Conservation (phyloP, 2,888 invertebrate species). For the Drosophila buzzatii region DNA sequence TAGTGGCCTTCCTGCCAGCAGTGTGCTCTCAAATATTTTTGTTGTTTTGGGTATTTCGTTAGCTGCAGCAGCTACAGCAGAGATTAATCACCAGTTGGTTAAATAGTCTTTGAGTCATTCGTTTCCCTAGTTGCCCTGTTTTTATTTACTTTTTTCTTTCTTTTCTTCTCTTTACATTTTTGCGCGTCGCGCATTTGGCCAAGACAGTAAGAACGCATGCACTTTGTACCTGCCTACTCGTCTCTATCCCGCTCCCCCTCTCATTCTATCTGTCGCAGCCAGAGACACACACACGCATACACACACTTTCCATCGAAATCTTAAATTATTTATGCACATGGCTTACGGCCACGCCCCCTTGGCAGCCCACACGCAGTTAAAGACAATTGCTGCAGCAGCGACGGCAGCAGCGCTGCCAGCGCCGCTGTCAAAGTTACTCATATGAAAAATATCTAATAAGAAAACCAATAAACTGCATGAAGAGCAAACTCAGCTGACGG, state of each 20-base stretch:
- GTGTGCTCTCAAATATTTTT: not conserved
- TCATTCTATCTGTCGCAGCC: not conserved
- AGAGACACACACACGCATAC: conserved; percentile 3
- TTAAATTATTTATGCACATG: conserved; percentile 59
- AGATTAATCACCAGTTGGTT: conserved; percentile 70
- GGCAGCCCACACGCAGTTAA: conserved; percentile 36
- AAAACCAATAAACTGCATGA: conserved; percentile 67
- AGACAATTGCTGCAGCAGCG: conserved; percentile 41
- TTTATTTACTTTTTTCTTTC: not conserved
- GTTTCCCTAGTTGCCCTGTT: conserved; percentile 34
- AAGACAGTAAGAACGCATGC: conserved; percentile 30
- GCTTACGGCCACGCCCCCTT: conserved; percentile 50
- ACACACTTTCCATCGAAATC: conserved; percentile 23
- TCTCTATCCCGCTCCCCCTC: not conserved
- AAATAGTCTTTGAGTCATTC: conserved; percentile 57
- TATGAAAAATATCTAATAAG: conserved; percentile 69
- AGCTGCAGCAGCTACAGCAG: conserved; percentile 25
- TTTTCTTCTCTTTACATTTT: not conserved
- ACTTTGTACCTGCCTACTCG: conserved; percentile 39
- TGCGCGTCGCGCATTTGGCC: conserved; percentile 39
- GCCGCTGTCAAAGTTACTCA: conserved; percentile 51
- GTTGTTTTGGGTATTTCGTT: conserved; percentile 5
- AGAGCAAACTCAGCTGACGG: conserved; percentile 33
- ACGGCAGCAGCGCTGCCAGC: conserved; percentile 28
- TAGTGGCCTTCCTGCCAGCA: conserved; percentile 2